Percentiles rank a stretch among this genome's conserved stretches.
These are phyloP conservation scores for Herpailurus yagouaroundi DNA, from an alignment of 2,113 vertebrate genomes.

Conservation along the genomic window DNA sequence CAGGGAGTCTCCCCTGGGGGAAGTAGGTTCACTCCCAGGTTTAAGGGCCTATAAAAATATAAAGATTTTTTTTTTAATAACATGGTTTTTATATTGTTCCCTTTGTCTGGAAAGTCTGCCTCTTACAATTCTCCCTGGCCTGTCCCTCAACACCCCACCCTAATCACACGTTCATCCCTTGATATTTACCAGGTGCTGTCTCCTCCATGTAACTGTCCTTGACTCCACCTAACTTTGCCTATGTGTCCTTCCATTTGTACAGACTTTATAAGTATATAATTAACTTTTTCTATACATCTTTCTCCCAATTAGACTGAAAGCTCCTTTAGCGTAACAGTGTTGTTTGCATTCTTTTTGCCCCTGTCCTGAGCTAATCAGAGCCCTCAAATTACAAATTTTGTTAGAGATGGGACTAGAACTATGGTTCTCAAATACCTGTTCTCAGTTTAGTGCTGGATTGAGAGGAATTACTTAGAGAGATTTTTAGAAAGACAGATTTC, in stretches of 20 bases:
- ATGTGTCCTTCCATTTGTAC: not conserved
- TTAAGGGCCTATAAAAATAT: not conserved
- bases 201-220: not conserved
- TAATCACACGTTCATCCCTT: not conserved
- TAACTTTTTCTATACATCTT: not conserved
- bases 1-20: not conserved
- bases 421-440: not conserved
- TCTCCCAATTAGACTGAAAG: not conserved
- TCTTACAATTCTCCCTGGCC: not conserved
- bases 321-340: not conserved
- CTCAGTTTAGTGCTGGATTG: not conserved
- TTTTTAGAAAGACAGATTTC: conserved; percentile 55
- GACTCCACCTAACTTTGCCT: not conserved
- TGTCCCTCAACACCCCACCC: not conserved
- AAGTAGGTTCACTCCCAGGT: not conserved
- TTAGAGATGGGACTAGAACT: not conserved
- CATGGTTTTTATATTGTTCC: not conserved
- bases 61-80: not conserved
- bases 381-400: not conserved
- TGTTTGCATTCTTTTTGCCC: not conserved
- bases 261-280: not conserved
- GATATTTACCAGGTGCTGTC: not conserved
- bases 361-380: not conserved
- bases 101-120: not conserved
- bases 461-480: not conserved